phyloP scores from a whole-genome alignment of 2,888 invertebrate species.

The Drosophila crucigera region DNA sequence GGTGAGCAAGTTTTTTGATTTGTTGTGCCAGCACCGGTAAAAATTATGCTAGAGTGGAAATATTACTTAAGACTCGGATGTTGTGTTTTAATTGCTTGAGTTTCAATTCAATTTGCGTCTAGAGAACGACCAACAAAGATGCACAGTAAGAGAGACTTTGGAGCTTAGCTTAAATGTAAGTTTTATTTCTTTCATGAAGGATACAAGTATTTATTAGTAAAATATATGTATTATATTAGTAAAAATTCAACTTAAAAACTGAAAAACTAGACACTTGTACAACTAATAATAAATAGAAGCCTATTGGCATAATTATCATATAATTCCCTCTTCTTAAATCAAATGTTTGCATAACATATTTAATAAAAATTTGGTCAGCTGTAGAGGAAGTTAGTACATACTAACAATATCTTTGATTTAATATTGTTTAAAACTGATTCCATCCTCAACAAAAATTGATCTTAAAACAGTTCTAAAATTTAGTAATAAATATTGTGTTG shows the following conservation, averaged over 20 bases:
- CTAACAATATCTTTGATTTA: background rate
- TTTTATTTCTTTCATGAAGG: background rate
- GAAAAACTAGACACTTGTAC: too few species aligned
- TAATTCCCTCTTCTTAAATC: too few species aligned
- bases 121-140: background rate
- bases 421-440: background rate
- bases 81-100: constrained; percentile 68
- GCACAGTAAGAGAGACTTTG: background rate
- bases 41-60: constrained; percentile 52
- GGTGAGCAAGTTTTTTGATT: constrained; percentile 65
- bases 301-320: too few species aligned
- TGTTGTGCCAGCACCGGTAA: constrained; percentile 38
- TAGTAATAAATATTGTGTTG: background rate
- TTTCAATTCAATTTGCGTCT: constrained; percentile 65
- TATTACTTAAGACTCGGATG: constrained; percentile 59
- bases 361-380: too few species aligned
- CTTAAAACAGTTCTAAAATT: background rate
- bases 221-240: too few species aligned
- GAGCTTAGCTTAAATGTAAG: background rate
- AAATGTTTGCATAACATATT: too few species aligned
- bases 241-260: background rate
- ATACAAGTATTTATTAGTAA: background rate
- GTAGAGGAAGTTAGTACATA: background rate
- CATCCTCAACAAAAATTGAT: background rate
- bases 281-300: background rate